Evolutionary conservation across 1,140 invertebrate genomes (phyloP).

Genomic region (Lordiphosa stackelbergi): DNA sequence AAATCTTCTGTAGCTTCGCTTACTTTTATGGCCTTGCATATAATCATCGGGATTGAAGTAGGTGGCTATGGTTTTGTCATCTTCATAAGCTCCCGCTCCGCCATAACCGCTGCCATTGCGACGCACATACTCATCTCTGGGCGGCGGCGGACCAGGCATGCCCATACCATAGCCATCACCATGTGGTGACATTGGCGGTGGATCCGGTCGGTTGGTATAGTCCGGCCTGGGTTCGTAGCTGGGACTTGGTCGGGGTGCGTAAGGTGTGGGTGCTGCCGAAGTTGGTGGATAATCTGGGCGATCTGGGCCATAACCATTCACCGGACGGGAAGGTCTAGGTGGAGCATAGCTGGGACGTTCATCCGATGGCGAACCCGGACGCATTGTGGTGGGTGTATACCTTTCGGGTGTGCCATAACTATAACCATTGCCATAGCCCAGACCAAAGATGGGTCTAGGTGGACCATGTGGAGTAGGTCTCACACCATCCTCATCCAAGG

Average conservation of each 20-base stretch:
- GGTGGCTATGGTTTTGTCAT: conserved; percentile 72
- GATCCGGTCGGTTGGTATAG: conserved; percentile 69
- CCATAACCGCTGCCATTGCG: conserved; percentile 62
- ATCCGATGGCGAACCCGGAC: conserved; percentile 32
- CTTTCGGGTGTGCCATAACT: conserved; percentile 68
- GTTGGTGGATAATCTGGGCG: conserved; percentile 39
- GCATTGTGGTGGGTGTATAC: conserved; percentile 52
- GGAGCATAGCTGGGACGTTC: conserved; percentile 47
- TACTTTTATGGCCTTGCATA: conserved; percentile 46
- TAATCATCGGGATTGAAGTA: conserved; percentile 76
- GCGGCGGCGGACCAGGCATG: conserved; percentile 36
- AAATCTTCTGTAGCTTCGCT: conserved; percentile 10
- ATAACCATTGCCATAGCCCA: conserved; percentile 75
- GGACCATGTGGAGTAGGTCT: conserved; percentile 52
- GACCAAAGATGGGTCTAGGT: conserved; percentile 63
- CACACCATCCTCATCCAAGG: conserved; percentile 28
- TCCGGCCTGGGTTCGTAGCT: conserved; percentile 53
- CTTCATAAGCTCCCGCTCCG: conserved; percentile 51
- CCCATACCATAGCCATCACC: conserved; percentile 31
- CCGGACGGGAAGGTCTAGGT: conserved; percentile 23
- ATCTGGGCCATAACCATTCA: conserved; percentile 32
- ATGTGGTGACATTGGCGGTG: conserved; percentile 34
- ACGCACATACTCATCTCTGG: conserved; percentile 57
- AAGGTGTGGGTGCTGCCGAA: conserved; percentile 29
- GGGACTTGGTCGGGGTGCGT: conserved; percentile 47